These are phyloP conservation scores for Enteromius viviparus DNA, from an alignment of 2,797 vertebrate genomes.

Conservation along the genomic window DNA sequence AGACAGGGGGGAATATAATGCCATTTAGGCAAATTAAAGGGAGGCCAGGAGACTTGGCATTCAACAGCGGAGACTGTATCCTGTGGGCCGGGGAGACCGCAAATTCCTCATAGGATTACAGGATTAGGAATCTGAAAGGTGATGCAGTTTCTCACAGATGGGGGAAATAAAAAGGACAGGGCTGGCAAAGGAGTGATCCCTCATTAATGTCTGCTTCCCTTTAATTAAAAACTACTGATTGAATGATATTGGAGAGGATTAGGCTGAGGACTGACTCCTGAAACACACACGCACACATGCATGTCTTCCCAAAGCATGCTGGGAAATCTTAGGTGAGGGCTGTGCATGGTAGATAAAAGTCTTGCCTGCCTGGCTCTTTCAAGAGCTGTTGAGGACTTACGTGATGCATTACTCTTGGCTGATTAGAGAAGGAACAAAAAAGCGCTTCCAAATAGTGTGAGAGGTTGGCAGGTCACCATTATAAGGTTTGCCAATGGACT, in stretches of 20 bases:
- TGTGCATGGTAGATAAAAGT: conserved; percentile 62
- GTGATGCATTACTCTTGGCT: conserved; percentile 56
- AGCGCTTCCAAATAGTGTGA: conserved; percentile 35
- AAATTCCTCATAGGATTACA: conserved; percentile 87
- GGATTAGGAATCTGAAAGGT: conserved; percentile 86
- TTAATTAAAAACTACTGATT: conserved; percentile 88
- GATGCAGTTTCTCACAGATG: conserved; percentile 85
- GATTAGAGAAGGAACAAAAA: conserved; percentile 56
- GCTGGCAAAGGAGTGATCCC: conserved; percentile 72
- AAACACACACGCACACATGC: conserved; percentile 48
- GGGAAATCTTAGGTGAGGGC: conserved; percentile 59
- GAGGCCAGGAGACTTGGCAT: conserved; percentile 67
- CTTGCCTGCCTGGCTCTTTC: conserved; percentile 51
- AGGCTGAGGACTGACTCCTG: conserved; percentile 71
- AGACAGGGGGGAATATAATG: conserved; percentile 55
- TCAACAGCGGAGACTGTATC: conserved; percentile 68
- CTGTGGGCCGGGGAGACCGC: conserved; percentile 75
- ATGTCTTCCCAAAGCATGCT: conserved; percentile 54
- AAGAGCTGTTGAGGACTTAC: conserved; percentile 39
- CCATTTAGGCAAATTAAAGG: conserved; percentile 66
- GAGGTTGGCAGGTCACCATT: conserved; percentile 34
- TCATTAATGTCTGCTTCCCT: conserved; percentile 73
- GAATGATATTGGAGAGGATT: conserved; percentile 88
- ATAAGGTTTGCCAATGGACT: conserved; percentile 40
- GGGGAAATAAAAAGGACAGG: conserved; percentile 68